phyloP scores from a whole-genome alignment of 2,797 vertebrate species.

The Aphelocoma californica region DNA sequence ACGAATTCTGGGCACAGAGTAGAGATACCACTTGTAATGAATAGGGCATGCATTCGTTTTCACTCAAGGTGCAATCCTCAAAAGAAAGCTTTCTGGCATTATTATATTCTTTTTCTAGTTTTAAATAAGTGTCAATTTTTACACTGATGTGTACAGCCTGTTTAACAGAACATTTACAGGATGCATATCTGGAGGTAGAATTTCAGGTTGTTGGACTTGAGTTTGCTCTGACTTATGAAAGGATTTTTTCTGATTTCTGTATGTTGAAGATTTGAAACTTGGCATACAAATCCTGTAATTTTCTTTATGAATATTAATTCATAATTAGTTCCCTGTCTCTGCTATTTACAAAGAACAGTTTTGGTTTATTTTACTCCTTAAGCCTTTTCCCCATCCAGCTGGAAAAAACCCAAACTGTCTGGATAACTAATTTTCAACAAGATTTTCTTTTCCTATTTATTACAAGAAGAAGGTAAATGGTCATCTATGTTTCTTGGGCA shows the following conservation, averaged over 20 bases:
- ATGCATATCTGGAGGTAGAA: not conserved
- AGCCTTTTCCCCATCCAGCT: not conserved
- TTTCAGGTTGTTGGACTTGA: not conserved
- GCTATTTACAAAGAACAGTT: not conserved
- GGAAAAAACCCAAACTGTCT: not conserved
- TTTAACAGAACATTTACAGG: not conserved
- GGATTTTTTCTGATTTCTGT: not conserved
- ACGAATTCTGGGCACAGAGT: not conserved
- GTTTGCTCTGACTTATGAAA: not conserved
- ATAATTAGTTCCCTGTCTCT: not conserved
- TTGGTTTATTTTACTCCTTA: not conserved
- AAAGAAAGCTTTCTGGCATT: not conserved
- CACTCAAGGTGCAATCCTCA: not conserved
- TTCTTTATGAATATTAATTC: slow-evolving; percentile 6
- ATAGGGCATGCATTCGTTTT: not conserved
- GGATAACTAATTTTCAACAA: not conserved
- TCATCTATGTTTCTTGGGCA: not conserved
- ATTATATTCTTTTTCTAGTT: not conserved
- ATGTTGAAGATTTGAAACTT: slow-evolving; percentile 12
- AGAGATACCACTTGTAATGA: not conserved
- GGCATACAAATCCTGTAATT: not conserved
- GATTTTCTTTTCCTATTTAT: not conserved
- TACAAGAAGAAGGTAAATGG: not conserved
- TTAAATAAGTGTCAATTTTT: not conserved
- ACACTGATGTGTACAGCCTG: not conserved